Base-by-base conservation (phyloP, 1,140 invertebrate species). In the Eurosta solidaginis region DNA sequence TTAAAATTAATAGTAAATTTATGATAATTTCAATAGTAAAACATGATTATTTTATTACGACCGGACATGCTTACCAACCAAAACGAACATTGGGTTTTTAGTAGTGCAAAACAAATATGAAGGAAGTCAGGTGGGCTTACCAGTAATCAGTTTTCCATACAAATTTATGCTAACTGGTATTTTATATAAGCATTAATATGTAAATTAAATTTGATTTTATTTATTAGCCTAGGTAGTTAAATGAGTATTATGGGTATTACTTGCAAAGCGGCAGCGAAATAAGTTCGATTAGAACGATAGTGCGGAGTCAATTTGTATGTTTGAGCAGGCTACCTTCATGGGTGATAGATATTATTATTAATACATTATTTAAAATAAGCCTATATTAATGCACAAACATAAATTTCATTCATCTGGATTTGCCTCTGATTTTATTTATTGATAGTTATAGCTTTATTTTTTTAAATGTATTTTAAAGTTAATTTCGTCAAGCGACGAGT, bases 161-260 rank as follows among this genome's bases (percentile, higher is more conserved):
- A n/a, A n/a, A 68, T 29, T 40, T 68, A 40, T 68, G 59, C 33
- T 68, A 68, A 68, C 59, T 10, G 40, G 17, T 6, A 33, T 20
- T 68, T 9, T 54, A 29, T 12, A 40, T 42, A 68, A 22, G 17
- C 27, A 68, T n/a, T n/a, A n/a, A 9, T 68, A 5, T 12, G 33
- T 68, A 7, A 17, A 40, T 40, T 68, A 68, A 68, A 68, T 68
- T 68, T 40, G 59, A 68, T 68, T 68, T 68, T 68, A 36, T 68
- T 68, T 68, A 68, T 40, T 40, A 20, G 10, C 27, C 40, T 29
- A 20, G 2, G 17, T 20, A 68, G 33, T 68, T 68, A 40, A 68
- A 40, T 68, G 33, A 68, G 33, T 40, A 40, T 68, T 42, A 68
- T 68, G 36, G 36, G 59, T 40, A 40, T 42, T 68, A 20, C 7